Conservation (phyloP, 1,140 invertebrate species). For the Drosophila guanche region DNA sequence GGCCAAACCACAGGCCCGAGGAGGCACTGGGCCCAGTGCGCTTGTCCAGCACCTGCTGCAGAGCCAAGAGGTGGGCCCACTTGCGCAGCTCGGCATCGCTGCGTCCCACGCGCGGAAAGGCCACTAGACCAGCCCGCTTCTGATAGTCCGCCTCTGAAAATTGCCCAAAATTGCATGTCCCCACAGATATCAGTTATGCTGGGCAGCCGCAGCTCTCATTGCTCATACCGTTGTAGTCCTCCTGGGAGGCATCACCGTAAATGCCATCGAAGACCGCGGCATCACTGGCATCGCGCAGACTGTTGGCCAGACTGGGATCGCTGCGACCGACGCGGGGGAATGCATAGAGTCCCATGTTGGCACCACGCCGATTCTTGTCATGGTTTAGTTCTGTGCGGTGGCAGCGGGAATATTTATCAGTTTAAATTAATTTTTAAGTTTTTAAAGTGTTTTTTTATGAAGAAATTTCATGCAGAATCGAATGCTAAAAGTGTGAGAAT, state of each 20-base stretch:
- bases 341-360: conserved; percentile 85
- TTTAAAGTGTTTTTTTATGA: not conserved
- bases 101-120: conserved; percentile 85
- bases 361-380: conserved; percentile 74
- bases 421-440: conserved; percentile 6
- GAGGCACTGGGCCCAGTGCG: conserved; percentile 78
- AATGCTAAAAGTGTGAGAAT: not conserved
- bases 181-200: conserved; percentile 20
- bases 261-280: conserved; percentile 54
- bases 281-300: conserved; percentile 65
- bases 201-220: conserved; percentile 10
- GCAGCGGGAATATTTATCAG: no score
- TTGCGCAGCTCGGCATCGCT: conserved; percentile 81
- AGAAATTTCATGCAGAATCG: conserved; percentile 1
- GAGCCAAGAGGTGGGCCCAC: conserved; percentile 73
- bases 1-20: conserved; percentile 86
- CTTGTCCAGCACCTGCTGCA: conserved; percentile 77
- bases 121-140: conserved; percentile 84
- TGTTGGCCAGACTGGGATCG: conserved; percentile 77
- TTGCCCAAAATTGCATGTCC: not conserved
- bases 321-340: conserved; percentile 86
- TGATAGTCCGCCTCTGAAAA: conserved; percentile 60
- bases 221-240: conserved; percentile 77
- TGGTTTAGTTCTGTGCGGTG: conserved; percentile 59
- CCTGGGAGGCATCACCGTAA: conserved; percentile 62